phyloP scores from a whole-genome alignment of 2,888 invertebrate genomes.

The Notodonta ziczac region DNA sequence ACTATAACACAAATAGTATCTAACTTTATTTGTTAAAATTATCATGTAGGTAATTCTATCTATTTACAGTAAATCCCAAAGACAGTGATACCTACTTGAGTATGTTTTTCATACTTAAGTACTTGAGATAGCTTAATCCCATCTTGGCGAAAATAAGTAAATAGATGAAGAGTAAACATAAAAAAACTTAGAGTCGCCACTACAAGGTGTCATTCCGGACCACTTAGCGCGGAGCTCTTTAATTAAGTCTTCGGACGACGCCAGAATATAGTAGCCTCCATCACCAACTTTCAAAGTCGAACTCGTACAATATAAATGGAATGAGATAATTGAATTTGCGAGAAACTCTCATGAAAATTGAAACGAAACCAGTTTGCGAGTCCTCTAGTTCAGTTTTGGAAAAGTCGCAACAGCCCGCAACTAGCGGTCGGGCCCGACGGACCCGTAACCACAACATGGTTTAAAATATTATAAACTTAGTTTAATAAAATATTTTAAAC shows the following conservation, averaged over 20 bases:
- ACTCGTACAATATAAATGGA: conserved; percentile 20
- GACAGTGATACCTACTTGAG: no score
- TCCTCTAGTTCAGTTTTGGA: background rate
- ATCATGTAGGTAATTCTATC: no score
- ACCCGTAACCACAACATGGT: background rate
- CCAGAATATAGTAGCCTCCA: conserved; percentile 17
- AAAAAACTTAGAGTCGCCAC: background rate
- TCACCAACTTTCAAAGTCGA: conserved; percentile 19
- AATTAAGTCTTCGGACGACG: conserved; percentile 17
- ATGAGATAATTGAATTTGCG: conserved; percentile 30
- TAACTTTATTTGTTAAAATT: no score
- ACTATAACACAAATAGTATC: no score
- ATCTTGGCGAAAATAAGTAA: background rate
- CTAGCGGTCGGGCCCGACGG: background rate
- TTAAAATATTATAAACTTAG: background rate
- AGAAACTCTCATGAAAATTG: conserved; percentile 13
- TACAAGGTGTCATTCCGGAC: conserved; percentile 7
- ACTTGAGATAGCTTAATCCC: background rate
- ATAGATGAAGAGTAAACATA: background rate
- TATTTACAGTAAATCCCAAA: no score
- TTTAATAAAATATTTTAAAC: background rate
- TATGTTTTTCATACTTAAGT: no score
- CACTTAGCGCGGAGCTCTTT: conserved; percentile 11
- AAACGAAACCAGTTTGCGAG: conserved; percentile 4
- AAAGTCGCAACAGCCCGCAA: background rate